Base-by-base conservation (phyloP, 1,140 invertebrate genomes). In the Acromyrmex echinatior region DNA sequence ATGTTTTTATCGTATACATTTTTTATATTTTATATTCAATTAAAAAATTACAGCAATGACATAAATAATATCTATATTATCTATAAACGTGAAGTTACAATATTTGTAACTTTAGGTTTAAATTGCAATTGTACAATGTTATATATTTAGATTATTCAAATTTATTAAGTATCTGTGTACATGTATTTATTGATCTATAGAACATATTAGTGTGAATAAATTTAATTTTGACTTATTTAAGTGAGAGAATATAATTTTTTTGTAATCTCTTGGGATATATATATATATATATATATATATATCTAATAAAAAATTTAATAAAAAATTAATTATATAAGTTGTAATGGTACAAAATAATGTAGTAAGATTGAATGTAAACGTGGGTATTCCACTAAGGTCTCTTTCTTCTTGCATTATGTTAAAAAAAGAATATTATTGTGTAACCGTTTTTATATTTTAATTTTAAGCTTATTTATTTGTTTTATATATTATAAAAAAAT, bases 401-500 rank as follows among this genome's bases (percentile, higher is more conserved):
- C 10, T 39, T 18, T 21, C 21, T 21, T 21, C 21, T 21, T 25
- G 2, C 1, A 73, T 14, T 71, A 63, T 39, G 35, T 3, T 71
- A 18, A 56, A 56, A 51, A 21, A 76, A 58, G 18, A 35, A 71
- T 25, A 7, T 71, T 71, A 71, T 51, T 49, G 14, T 2, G 7
- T 18, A 71, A 51, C n/a, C 9, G 12, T 53, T 58, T 58, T 58
- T 35, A 56, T 74, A 35, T 0, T 77, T 60, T 16, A 31, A 76
- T 76, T 5, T n/a, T 76, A 16, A 76, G 31, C n/a, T 76, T 39
- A 60, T 76, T 39, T 76, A 39, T 76, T 76, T 39, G 6, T 76
- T 58, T 25, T 18, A 12, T 25, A 76, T 4, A 18, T 3, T 51
- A 45, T 45, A 45, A 45, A 60, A 39, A 60, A 25, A 58, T 58